Conservation (phyloP, 1,140 invertebrate species). For the Drosophila pruinosa region DNA sequence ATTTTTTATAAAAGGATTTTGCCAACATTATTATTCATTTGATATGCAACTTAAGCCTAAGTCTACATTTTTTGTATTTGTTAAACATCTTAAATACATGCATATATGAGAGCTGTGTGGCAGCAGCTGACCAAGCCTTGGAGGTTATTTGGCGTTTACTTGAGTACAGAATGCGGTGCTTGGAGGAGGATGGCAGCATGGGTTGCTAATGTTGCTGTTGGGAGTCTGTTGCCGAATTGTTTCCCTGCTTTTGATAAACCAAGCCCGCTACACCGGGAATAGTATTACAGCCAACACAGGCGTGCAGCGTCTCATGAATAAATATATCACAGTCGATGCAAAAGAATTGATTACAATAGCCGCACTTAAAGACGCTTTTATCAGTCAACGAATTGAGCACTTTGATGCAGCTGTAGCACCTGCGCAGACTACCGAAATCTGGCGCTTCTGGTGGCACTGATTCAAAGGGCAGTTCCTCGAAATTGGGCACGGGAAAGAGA, state of each 20-base stretch:
- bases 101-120: no score
- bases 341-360: conserved; percentile 90
- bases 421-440: conserved; percentile 17
- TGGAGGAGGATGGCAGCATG: conserved; percentile 31
- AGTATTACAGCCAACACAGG: conserved; percentile 95
- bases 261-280: conserved; percentile 68
- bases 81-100: no score
- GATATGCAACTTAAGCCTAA: neutral
- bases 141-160: no score
- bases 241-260: conserved; percentile 58
- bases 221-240: conserved; percentile 15
- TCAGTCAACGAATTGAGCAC: conserved; percentile 85
- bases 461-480: conserved; percentile 87
- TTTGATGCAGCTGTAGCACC: conserved; percentile 90
- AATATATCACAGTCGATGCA: conserved; percentile 98
- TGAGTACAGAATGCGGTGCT: conserved; percentile 48
- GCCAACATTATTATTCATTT: neutral
- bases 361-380: conserved; percentile 92
- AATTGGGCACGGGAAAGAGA: conserved; percentile 95
- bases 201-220: conserved; percentile 4
- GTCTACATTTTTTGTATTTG: neutral
- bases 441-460: conserved; percentile 82
- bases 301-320: conserved; percentile 95
- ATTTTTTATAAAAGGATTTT: no score
- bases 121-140: no score